A percentile compares a stretch with the other conserved stretches of the same genome.
Conservation (phyloP, 2,797 vertebrate species). For the Oryzias sinensis region DNA sequence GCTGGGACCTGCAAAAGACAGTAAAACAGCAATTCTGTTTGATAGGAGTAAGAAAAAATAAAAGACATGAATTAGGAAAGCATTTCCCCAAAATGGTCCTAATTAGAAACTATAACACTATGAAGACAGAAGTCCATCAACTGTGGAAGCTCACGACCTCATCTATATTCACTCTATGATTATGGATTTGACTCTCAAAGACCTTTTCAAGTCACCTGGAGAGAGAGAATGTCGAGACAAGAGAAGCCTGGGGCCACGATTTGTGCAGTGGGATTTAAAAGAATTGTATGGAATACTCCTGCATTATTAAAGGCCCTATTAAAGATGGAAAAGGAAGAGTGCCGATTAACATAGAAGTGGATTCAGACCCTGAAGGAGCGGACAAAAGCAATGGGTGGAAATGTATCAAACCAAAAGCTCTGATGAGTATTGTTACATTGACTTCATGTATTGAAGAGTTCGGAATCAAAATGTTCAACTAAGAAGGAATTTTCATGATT, state of each 20-base stretch:
- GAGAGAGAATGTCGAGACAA: constrained; percentile 23
- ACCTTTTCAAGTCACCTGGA: constrained; percentile 43
- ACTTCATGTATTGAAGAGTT: constrained; percentile 26
- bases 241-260: constrained; percentile 52
- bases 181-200: constrained; percentile 45
- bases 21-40: constrained; percentile 2
- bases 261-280: constrained; percentile 56
- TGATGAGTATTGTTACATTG: constrained; percentile 31
- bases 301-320: constrained; percentile 65
- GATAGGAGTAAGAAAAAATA: too few species aligned
- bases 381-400: constrained; percentile 19
- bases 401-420: constrained; percentile 50
- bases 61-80: too few species aligned
- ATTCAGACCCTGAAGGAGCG: constrained; percentile 45
- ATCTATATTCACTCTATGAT: constrained; percentile 55
- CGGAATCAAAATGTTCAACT: constrained; percentile 17
- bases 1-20: constrained; percentile 13
- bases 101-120: constrained; percentile 70
- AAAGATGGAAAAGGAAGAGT: constrained; percentile 45
- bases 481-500: constrained; percentile 6
- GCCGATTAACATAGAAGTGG: constrained; percentile 57
- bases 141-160: constrained; percentile 61
- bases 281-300: constrained; percentile 53
- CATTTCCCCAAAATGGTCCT: constrained; percentile 48
- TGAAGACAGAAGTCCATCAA: constrained; percentile 60